phyloP scores from a whole-genome alignment of 2,888 invertebrate genomes.

The Diadegma fenestrale region DNA sequence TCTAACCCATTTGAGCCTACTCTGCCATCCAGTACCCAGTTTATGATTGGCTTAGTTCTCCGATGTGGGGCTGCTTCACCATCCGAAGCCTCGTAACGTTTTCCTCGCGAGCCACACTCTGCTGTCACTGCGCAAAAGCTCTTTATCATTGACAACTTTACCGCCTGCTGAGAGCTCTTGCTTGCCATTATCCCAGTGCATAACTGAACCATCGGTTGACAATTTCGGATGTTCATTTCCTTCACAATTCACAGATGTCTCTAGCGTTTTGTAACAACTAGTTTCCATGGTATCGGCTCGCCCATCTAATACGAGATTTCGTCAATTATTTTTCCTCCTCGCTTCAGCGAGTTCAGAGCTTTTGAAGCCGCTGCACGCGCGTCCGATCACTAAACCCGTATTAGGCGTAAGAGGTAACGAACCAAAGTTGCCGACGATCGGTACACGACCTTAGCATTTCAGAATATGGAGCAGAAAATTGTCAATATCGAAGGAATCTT shows the following conservation, averaged over 20 bases:
- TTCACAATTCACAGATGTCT: conserved; percentile 25
- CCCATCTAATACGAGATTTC: not conserved
- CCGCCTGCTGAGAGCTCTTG: not conserved
- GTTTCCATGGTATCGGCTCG: not conserved
- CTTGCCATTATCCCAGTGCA: not conserved
- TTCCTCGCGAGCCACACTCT: conserved; percentile 14
- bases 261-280: not conserved
- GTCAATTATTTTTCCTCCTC: not conserved
- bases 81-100: conserved; percentile 7
- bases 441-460: not conserved
- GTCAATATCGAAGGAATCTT: not conserved
- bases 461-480: not conserved
- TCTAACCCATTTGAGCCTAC: conserved; percentile 21
- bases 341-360: not conserved
- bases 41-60: conserved; percentile 5
- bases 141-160: conserved; percentile 2
- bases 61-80: conserved; percentile 19
- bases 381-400: not conserved
- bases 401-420: not conserved
- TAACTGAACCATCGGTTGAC: not conserved
- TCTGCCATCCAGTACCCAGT: conserved; percentile 6
- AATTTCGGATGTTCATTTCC: not conserved
- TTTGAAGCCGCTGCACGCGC: not conserved
- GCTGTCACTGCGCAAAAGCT: conserved; percentile 30
- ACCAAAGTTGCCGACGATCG: not conserved